phyloP scores from a whole-genome alignment of 2,113 vertebrate genomes.

The Empidonax alnorum region DNA sequence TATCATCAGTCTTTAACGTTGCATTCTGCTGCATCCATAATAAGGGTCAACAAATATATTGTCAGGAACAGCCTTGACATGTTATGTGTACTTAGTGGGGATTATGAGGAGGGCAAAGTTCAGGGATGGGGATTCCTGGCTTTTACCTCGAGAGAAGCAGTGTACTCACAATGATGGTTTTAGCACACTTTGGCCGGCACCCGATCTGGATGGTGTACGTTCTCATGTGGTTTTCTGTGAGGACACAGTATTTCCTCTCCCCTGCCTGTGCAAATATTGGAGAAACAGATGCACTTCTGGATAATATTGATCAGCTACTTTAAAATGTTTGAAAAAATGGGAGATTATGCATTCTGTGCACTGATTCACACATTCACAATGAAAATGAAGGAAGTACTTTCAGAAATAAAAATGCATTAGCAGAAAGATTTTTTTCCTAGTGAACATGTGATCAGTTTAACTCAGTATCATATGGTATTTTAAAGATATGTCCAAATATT shows the following conservation, averaged over 20 bases:
- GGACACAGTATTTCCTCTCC: constrained; percentile 72
- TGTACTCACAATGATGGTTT: constrained; percentile 77
- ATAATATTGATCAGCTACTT: background rate
- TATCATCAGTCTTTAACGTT: background rate
- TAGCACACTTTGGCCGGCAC: constrained; percentile 78
- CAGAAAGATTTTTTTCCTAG: background rate
- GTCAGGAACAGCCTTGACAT: rapidly evolving
- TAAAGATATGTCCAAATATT: background rate
- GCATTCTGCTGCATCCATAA: background rate
- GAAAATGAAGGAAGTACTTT: background rate
- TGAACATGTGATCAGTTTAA: background rate
- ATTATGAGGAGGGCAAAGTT: background rate
- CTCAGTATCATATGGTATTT: background rate
- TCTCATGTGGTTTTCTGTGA: constrained; percentile 52
- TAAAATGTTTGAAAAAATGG: background rate
- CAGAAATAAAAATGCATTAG: background rate
- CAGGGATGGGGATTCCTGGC: background rate
- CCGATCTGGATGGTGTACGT: constrained; percentile 69
- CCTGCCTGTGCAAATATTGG: constrained; percentile 58
- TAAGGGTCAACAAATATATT: background rate
- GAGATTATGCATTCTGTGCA: background rate
- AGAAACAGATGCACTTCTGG: background rate
- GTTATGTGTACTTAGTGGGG: background rate
- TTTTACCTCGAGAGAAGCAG: rapidly evolving
- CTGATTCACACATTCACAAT: background rate